Evolutionary conservation across 2,113 vertebrate species (phyloP).

Genomic region (Maccullochella peelii): DNA sequence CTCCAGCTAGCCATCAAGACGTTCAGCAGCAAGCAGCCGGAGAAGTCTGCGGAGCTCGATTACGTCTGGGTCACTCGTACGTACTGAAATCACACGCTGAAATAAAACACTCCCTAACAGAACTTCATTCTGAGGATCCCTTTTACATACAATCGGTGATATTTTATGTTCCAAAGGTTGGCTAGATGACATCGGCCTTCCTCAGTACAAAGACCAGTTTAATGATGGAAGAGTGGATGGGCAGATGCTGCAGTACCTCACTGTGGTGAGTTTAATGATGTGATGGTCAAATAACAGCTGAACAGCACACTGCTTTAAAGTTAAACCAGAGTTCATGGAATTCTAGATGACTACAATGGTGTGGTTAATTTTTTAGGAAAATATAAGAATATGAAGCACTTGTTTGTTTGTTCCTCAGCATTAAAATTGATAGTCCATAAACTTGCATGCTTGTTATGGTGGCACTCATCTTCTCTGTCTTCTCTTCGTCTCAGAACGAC

Average conservation of each 20-base stretch:
- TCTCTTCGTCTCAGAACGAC: slow-evolving; percentile 88
- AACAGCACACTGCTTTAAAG: neutral
- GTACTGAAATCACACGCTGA: slow-evolving; percentile 55
- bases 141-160: neutral
- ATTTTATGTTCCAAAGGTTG: slow-evolving; percentile 85
- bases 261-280: slow-evolving; percentile 90
- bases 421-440: neutral
- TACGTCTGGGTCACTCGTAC: slow-evolving; percentile 97
- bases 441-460: neutral
- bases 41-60: slow-evolving; percentile 92
- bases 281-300: neutral
- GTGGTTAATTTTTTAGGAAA: too few relatives aligned
- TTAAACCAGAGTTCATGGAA: neutral
- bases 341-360: neutral
- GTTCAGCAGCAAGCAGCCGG: slow-evolving; percentile 85
- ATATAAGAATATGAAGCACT: neutral
- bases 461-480: neutral
- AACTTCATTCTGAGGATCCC: neutral
- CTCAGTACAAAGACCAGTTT: slow-evolving; percentile 99
- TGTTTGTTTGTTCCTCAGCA: neutral
- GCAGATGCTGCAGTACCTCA: slow-evolving; percentile 95
- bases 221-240: slow-evolving; percentile 95
- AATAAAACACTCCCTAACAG: too few relatives aligned
- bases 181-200: slow-evolving; percentile 97
- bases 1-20: slow-evolving; percentile 91